These are phyloP conservation scores for Thera britannica DNA, from an alignment of 2,888 invertebrate genomes.

Conservation along the genomic window DNA sequence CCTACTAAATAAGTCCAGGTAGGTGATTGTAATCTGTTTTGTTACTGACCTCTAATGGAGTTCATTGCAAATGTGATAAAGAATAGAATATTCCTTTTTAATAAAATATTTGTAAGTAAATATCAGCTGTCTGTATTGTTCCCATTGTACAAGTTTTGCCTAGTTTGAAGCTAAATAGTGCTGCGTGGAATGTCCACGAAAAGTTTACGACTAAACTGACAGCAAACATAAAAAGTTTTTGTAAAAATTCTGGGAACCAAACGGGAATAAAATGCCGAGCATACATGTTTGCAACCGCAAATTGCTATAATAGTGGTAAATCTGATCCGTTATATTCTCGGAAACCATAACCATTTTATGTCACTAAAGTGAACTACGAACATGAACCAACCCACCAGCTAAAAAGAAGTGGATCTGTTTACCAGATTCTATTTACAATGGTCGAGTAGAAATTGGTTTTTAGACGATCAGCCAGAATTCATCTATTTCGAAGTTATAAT, in stretches of 20 bases:
- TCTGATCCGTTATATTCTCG: constrained; percentile 11
- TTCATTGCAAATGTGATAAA: constrained; percentile 29
- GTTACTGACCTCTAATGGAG: constrained; percentile 51
- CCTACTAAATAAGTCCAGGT: constrained; percentile 60
- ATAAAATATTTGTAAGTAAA: too few relatives aligned
- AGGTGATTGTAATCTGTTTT: constrained; percentile 53
- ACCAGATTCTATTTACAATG: background rate
- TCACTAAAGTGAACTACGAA: background rate
- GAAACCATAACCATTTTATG: background rate
- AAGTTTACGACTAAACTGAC: background rate
- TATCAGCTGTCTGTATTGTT: too few relatives aligned
- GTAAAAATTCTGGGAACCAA: constrained; percentile 5
- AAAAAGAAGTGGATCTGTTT: background rate
- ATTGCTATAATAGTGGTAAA: constrained; percentile 16
- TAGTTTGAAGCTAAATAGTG: too few relatives aligned
- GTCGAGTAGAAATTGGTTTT: background rate
- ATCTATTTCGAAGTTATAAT: constrained; percentile 11
- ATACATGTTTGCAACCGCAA: constrained; percentile 15
- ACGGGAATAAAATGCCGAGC: constrained; percentile 10
- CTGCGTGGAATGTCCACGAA: too few relatives aligned
- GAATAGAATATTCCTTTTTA: too few relatives aligned
- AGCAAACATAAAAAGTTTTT: background rate
- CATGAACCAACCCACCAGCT: background rate
- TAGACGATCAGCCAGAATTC: background rate
- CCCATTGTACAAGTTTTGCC: too few relatives aligned